These are phyloP conservation scores for Chrysolina oricalcia DNA, from an alignment of 2,888 invertebrate genomes.

Conservation along the genomic window DNA sequence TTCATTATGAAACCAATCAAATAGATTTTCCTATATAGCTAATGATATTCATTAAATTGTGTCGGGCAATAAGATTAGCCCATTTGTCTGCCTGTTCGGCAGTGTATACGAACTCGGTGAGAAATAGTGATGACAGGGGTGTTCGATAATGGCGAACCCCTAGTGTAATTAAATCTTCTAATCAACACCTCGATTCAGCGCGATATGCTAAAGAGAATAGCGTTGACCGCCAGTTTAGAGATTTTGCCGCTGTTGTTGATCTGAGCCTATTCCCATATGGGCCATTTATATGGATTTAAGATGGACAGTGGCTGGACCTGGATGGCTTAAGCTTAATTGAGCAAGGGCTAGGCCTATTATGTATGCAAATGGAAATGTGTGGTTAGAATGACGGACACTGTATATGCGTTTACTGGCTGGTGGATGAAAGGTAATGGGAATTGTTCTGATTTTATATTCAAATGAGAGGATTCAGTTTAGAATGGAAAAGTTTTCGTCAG, in stretches of 20 bases:
- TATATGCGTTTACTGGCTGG: conserved; percentile 21
- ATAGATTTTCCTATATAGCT: conserved; percentile 20
- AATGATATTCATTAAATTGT: conserved; percentile 20
- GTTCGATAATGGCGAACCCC: conserved; percentile 62
- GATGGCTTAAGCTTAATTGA: conserved; percentile 68
- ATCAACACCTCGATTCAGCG: conserved; percentile 71
- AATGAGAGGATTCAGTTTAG: not conserved
- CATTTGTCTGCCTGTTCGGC: conserved; percentile 45
- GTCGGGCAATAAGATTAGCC: conserved; percentile 45
- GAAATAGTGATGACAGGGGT: conserved; percentile 47
- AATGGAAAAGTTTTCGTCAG: too few species aligned
- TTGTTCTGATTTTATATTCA: conserved; percentile 16
- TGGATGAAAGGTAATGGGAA: conserved; percentile 11
- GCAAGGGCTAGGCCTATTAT: conserved; percentile 68
- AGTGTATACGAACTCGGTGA: not conserved
- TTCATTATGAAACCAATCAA: conserved; percentile 11
- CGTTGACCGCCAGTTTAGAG: conserved; percentile 62
- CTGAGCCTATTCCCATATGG: conserved; percentile 67
- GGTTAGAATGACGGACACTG: conserved; percentile 66
- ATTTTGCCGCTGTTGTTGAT: conserved; percentile 58
- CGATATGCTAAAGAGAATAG: conserved; percentile 64
- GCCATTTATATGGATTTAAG: conserved; percentile 72
- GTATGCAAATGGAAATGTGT: conserved; percentile 70
- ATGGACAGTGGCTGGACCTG: conserved; percentile 66
- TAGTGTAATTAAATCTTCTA: conserved; percentile 70